A percentile compares a stretch with the other conserved stretches of the same genome.
These are phyloP conservation scores for Origma solitaria DNA, from an alignment of 2,113 vertebrate genomes.

Conservation along the genomic window DNA sequence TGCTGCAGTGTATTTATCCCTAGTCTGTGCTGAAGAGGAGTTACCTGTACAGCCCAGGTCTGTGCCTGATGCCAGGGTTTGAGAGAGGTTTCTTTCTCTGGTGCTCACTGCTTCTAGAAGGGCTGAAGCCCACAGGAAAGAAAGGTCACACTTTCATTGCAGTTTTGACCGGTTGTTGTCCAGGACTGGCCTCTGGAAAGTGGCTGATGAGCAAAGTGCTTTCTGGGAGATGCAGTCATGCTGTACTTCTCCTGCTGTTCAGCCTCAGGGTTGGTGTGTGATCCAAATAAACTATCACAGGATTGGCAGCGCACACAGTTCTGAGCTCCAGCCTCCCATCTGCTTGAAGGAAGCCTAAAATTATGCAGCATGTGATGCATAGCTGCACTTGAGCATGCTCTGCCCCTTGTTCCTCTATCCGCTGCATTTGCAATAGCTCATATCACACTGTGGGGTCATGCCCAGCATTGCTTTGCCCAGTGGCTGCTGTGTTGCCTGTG, in stretches of 20 bases:
- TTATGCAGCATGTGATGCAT: neutral
- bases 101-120: neutral
- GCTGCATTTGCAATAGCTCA: neutral
- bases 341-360: neutral
- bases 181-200: neutral
- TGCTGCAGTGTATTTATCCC: neutral
- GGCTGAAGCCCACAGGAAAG: neutral
- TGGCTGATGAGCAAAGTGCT: neutral
- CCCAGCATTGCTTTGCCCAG: neutral
- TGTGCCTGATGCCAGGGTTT: neutral
- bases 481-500: neutral
- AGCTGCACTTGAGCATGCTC: neutral
- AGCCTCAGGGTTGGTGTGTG: neutral
- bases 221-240: neutral
- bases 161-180: neutral
- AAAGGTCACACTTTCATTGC: neutral
- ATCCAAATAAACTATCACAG: neutral
- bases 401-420: neutral
- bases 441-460: fast-evolving
- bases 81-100: neutral
- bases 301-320: neutral
- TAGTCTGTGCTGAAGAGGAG: neutral
- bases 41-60: neutral
- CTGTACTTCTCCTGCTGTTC: neutral
- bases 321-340: neutral